These are phyloP conservation scores for Eulacestoma nigropectus DNA, from an alignment of 2,113 vertebrate species.

Conservation along the genomic window DNA sequence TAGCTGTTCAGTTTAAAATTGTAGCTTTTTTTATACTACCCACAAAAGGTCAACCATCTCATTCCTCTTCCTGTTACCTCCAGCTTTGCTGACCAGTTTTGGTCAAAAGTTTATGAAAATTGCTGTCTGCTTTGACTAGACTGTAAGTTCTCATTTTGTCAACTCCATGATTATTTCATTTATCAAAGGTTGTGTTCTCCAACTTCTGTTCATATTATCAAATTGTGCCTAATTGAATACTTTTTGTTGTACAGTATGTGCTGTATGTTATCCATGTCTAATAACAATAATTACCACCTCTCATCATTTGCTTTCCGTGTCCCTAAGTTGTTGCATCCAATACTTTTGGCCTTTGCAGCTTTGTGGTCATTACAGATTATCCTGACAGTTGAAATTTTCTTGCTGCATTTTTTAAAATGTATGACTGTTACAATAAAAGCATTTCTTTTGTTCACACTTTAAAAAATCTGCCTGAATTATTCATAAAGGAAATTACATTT, in stretches of 20 bases:
- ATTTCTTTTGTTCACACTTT: conserved; percentile 31
- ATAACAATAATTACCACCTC: conserved; percentile 30
- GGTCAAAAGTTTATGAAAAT: background rate
- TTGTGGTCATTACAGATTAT: conserved; percentile 47
- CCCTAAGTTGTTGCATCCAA: conserved; percentile 19
- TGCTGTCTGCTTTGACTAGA: background rate
- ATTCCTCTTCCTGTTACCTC: background rate
- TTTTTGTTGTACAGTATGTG: conserved; percentile 43
- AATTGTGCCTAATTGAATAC: conserved; percentile 26
- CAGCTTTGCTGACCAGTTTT: background rate
- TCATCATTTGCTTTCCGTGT: conserved; percentile 20
- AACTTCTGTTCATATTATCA: background rate
- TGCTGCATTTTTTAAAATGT: conserved; percentile 44
- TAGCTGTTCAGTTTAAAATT: background rate
- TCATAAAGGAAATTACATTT: conserved; percentile 30
- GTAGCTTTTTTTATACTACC: background rate
- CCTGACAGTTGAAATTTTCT: conserved; percentile 55
- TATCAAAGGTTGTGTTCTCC: conserved; percentile 23
- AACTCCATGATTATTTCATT: conserved; percentile 8
- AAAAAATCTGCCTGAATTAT: conserved; percentile 56
- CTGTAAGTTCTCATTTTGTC: conserved; percentile 26
- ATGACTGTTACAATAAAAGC: conserved; percentile 57
- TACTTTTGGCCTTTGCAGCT: conserved; percentile 22
- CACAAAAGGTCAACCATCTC: background rate
- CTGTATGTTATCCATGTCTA: conserved; percentile 39